These are phyloP conservation scores for Sorex maritimensis DNA, from an alignment of 2,797 vertebrate genomes.

Conservation along the genomic window DNA sequence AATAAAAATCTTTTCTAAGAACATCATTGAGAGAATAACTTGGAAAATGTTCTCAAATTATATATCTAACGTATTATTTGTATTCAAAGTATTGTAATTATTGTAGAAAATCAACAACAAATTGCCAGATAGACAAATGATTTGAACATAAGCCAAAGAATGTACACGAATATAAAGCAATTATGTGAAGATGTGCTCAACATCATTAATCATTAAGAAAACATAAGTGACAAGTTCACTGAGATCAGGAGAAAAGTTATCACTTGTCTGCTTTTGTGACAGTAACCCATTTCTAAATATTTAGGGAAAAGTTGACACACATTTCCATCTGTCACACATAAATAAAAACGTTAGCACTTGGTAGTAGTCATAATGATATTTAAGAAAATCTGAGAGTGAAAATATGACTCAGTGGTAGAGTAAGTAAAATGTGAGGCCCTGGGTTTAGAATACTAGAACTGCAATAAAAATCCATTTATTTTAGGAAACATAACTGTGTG, in stretches of 20 bases:
- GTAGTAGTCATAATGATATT: neutral
- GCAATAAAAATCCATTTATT: neutral
- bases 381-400: neutral
- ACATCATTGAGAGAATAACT: neutral
- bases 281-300: neutral
- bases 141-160: neutral
- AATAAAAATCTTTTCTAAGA: neutral
- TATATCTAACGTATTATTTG: neutral
- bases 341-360: neutral
- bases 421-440: no score
- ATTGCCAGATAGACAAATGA: neutral
- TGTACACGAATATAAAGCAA: neutral
- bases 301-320: neutral
- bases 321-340: neutral
- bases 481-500: neutral
- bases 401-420: no score
- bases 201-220: slow-evolving; percentile 17
- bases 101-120: neutral
- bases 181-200: neutral
- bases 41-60: neutral
- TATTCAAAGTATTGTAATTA: slow-evolving; percentile 15
- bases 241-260: neutral
- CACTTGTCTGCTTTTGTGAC: neutral
- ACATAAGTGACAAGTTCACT: neutral
- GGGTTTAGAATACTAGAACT: no score